Evolutionary conservation across 2,888 invertebrate species (phyloP), one percentile per base, ranked within the genome.

Genomic region (Platerodrilus igneus): DNA sequence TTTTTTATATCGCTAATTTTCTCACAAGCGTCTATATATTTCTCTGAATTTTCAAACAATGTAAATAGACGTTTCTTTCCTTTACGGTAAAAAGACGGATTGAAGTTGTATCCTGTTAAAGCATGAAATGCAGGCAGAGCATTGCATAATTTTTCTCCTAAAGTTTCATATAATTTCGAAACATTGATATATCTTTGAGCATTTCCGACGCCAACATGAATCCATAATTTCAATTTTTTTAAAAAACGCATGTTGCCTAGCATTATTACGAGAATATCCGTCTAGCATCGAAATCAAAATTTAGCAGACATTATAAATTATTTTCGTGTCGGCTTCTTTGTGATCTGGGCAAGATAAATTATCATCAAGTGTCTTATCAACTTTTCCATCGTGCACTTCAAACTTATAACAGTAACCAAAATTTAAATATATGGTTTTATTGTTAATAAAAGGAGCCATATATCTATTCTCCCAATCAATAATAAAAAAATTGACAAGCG

Each of bases 251-350:
- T 33, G 15, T 23, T 22, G 5, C 33, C 15, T 4, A 33, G 33
- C 23, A 14, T 22, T 13, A 33, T 23, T 9, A 22, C 16, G 8
- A 22, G 7, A 14, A 33, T 21, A 17, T 33, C 33, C 8, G 33
- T n/a, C 15, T 16, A 4, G 15, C 11, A 17, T 10, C 10, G 7
- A 3, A 8, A 15, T 33, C 15, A n/a, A n/a, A 15, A 33, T 14
- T 16, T 23, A 3, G 20, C 23, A 33, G 3, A 22, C 17, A 23
- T 33, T 14, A 15, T 22, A 21, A 3, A 33, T 17, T 9, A 33
- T 23, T 17, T 25, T 33, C 2, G 33, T 25, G n/a, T 33, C 23
- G 4, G 23, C 33, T 25, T 33, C 33, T 23, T 23, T 15, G n/a
- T 23, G 25, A 13, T 15, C 9, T 8, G 2, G 5, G 8, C 21